Percentiles rank a stretch among this genome's conserved stretches.
Conservation (phyloP, 2,797 vertebrate species). For the Acrossocheilus fasciatus region DNA sequence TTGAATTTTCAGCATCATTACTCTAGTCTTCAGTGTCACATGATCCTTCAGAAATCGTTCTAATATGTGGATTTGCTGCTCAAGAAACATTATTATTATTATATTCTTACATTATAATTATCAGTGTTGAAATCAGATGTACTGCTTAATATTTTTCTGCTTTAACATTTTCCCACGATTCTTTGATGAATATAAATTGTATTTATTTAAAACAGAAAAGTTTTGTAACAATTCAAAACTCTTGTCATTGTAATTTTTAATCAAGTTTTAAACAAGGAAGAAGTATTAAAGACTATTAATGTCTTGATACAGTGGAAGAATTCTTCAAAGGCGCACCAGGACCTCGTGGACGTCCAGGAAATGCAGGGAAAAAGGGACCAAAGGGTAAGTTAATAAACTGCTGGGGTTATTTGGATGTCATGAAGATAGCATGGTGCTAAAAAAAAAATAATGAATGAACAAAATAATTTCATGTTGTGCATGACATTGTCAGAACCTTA, state of each 20-base stretch:
- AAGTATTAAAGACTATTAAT: neutral
- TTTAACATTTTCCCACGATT: neutral
- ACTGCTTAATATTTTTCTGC: neutral
- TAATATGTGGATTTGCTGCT: neutral
- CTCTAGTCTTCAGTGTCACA: neutral
- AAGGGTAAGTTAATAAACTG: constrained; percentile 75
- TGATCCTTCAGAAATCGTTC: neutral
- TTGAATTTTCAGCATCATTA: neutral
- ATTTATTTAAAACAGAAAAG: neutral
- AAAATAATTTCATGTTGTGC: too few relatives aligned
- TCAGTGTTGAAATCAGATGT: neutral
- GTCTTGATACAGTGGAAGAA: constrained; percentile 65
- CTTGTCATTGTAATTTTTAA: neutral
- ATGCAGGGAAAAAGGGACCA: constrained; percentile 77
- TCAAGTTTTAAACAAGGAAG: neutral
- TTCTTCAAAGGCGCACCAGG: constrained; percentile 71
- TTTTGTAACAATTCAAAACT: neutral
- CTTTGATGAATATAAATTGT: neutral
- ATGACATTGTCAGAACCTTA: neutral
- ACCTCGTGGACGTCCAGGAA: constrained; percentile 78
- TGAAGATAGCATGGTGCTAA: neutral
- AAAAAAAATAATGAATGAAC: neutral
- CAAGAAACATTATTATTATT: neutral
- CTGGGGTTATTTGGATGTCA: neutral
- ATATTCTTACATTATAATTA: neutral